Conservation (phyloP, 1,140 invertebrate species). For the Ectropis grisescens region DNA sequence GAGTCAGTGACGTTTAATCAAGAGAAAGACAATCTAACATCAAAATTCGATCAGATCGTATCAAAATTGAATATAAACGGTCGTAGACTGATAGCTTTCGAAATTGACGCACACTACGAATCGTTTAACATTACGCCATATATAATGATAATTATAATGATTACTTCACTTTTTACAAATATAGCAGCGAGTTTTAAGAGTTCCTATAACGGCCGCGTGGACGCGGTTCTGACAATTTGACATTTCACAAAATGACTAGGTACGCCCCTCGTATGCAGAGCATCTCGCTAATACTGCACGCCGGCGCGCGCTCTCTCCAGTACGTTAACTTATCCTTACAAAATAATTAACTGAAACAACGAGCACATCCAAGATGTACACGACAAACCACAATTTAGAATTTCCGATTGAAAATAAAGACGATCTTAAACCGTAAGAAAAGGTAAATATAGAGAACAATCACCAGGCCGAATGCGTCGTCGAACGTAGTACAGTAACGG, state of each 20-base stretch:
- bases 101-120: slow-evolving; percentile 63
- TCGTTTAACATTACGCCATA: slow-evolving; percentile 65
- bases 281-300: slow-evolving; percentile 30
- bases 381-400: too few species aligned
- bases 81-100: slow-evolving; percentile 57
- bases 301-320: slow-evolving; percentile 6
- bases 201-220: slow-evolving; percentile 69
- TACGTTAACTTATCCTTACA: slow-evolving; percentile 50
- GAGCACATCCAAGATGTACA: slow-evolving; percentile 9
- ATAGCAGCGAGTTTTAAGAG: slow-evolving; percentile 73
- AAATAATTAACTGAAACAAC: slow-evolving; percentile 43
- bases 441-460: slow-evolving; percentile 9
- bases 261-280: slow-evolving; percentile 42
- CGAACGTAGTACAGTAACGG: slow-evolving; percentile 53
- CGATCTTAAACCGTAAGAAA: slow-evolving; percentile 10
- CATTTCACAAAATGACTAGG: slow-evolving; percentile 71
- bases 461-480: slow-evolving; percentile 36
- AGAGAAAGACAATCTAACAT: too few species aligned
- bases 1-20: too few species aligned
- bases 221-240: slow-evolving; percentile 62
- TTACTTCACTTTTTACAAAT: slow-evolving; percentile 71
- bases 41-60: slow-evolving; percentile 5
- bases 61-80: slow-evolving; percentile 14
- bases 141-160: slow-evolving; percentile 65
- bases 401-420: background rate